phyloP scores from a whole-genome alignment of 2,797 vertebrate species.

The Heliangelus exortis region DNA sequence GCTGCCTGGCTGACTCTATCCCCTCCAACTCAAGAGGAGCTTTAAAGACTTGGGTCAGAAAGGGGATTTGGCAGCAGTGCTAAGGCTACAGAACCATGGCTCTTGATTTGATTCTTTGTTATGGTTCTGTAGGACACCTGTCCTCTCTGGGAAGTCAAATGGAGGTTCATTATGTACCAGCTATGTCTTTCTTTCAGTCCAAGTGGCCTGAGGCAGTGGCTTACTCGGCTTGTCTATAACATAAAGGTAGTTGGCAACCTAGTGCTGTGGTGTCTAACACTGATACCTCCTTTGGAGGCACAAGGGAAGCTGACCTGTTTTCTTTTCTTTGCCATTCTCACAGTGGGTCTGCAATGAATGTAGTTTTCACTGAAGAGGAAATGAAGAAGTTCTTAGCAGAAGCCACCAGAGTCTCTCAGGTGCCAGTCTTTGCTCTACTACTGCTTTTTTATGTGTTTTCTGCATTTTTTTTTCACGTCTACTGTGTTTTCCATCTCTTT shows the following conservation, averaged over 20 bases:
- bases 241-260: neutral
- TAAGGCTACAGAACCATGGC: neutral
- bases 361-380: conserved; percentile 89
- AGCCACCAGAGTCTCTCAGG: conserved; percentile 94
- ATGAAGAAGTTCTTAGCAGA: conserved; percentile 96
- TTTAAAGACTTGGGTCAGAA: neutral
- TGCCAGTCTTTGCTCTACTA: conserved; percentile 51
- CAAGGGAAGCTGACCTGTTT: conserved; percentile 4
- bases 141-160: neutral
- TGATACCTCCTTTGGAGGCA: neutral
- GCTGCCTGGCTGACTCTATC: neutral
- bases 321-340: neutral
- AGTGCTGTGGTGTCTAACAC: neutral
- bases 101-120: neutral
- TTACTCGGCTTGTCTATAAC: neutral
- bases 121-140: neutral
- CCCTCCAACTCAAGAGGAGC: neutral
- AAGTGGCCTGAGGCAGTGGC: neutral
- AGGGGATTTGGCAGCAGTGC: neutral
- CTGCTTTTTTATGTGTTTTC: neutral
- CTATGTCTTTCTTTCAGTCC: neutral
- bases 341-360: conserved; percentile 96
- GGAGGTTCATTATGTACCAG: neutral
- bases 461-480: neutral
- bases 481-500: neutral